These are phyloP conservation scores for Sardina pilchardus DNA, from an alignment of 2,113 vertebrate species.

Conservation along the genomic window DNA sequence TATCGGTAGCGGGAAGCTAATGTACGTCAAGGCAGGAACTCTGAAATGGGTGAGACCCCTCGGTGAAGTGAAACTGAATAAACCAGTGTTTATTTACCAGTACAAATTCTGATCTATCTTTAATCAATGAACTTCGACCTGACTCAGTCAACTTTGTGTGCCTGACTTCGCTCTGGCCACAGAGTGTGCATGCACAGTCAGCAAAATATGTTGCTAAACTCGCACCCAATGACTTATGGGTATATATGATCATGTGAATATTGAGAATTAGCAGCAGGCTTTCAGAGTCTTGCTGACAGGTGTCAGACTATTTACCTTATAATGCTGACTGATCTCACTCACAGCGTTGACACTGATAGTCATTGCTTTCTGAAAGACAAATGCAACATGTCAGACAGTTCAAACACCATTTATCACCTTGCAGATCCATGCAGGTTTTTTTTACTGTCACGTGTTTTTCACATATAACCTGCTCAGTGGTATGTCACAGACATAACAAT, in stretches of 20 bases:
- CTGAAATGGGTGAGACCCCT: too few species aligned
- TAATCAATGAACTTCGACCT: too few species aligned
- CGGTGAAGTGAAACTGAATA: too few species aligned
- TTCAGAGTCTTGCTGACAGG: not conserved
- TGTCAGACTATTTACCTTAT: slow-evolving; percentile 23
- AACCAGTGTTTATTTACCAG: too few species aligned
- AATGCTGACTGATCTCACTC: slow-evolving; percentile 29
- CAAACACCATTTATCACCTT: not conserved
- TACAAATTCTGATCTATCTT: too few species aligned
- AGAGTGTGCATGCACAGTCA: too few species aligned
- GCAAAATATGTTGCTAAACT: too few species aligned
- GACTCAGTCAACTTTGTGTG: too few species aligned
- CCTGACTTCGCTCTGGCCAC: too few species aligned
- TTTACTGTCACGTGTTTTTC: not conserved
- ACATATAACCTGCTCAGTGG: not conserved
- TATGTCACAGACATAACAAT: not conserved
- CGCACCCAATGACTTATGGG: too few species aligned
- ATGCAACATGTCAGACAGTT: not conserved
- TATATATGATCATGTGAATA: not conserved
- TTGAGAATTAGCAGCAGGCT: not conserved
- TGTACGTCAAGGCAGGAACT: too few species aligned
- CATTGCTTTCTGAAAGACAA: slow-evolving; percentile 32
- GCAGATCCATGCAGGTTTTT: not conserved
- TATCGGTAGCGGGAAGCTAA: too few species aligned
- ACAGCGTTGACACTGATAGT: slow-evolving; percentile 13